Conservation (phyloP, 2,888 invertebrate species). For the Scaptomyza tumidula region DNA sequence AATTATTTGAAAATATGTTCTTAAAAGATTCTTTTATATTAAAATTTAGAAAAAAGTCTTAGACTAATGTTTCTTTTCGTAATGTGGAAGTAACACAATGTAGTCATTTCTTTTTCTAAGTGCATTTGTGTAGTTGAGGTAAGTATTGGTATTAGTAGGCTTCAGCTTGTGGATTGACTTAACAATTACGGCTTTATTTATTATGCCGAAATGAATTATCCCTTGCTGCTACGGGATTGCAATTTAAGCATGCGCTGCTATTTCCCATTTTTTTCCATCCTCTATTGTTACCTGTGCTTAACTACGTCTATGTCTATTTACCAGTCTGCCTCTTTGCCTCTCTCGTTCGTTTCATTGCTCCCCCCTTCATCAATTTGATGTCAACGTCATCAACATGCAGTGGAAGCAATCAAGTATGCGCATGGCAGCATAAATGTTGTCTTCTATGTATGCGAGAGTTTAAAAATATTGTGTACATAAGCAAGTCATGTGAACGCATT, state of each 20-base stretch:
- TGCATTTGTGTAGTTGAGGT: conserved; percentile 1
- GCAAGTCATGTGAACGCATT: conserved; percentile 11
- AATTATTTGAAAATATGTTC: no score
- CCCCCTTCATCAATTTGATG: conserved; percentile 10
- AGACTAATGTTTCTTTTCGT: no score
- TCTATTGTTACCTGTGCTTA: not conserved
- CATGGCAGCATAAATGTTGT: not conserved
- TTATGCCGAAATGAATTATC: conserved; percentile 82
- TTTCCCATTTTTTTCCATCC: not conserved
- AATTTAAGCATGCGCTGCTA: conserved; percentile 77
- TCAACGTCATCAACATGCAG: conserved; percentile 40
- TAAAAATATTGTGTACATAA: conserved; percentile 3
- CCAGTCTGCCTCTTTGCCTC: not conserved
- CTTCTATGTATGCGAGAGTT: not conserved
- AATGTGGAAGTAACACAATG: no score
- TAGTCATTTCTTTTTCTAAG: not conserved
- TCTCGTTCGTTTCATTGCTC: no score
- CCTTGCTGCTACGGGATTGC: conserved; percentile 67
- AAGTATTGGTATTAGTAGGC: conserved; percentile 14
- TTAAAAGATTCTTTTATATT: no score
- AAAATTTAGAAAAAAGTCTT: no score
- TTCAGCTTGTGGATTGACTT: conserved; percentile 57
- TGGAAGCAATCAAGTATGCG: conserved; percentile 25
- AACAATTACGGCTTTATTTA: conserved; percentile 80
- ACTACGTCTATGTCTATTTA: conserved; percentile 1